Evolutionary conservation across 2,888 invertebrate species (phyloP).

Genomic region (Polylopha cassiicola): DNA sequence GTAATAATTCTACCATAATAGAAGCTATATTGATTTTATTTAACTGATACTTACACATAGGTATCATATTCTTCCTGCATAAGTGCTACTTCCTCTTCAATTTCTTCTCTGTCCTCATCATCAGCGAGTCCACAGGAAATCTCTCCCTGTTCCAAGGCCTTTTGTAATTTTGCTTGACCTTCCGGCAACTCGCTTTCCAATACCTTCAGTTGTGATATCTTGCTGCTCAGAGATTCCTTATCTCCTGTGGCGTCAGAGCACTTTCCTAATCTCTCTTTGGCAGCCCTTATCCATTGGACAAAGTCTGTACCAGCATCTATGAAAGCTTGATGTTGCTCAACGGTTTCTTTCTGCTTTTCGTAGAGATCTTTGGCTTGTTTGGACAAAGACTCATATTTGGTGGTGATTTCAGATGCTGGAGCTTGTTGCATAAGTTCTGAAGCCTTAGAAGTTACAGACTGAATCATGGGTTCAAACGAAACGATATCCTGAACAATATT

Average conservation of each 20-base stretch:
- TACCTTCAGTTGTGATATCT: constrained; percentile 90
- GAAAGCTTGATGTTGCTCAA: constrained; percentile 93
- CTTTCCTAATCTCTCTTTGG: constrained; percentile 93
- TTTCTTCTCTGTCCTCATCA: constrained; percentile 91
- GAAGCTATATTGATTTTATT: background rate
- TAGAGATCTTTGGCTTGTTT: constrained; percentile 94
- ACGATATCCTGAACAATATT: constrained; percentile 97
- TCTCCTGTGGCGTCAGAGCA: constrained; percentile 96
- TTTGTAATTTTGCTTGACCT: constrained; percentile 89
- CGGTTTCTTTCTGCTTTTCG: constrained; percentile 91
- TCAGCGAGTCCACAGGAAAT: constrained; percentile 91
- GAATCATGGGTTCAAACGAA: constrained; percentile 97
- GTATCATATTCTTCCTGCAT: constrained; percentile 94
- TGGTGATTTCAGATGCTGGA: constrained; percentile 93
- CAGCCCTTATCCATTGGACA: constrained; percentile 92
- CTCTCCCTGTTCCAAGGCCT: constrained; percentile 89
- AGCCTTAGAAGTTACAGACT: constrained; percentile 95
- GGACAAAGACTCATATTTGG: constrained; percentile 91
- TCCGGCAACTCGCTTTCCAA: constrained; percentile 89
- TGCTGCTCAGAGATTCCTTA: constrained; percentile 90
- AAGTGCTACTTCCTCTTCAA: constrained; percentile 93
- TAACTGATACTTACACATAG: constrained; percentile 79
- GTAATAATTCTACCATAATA: background rate
- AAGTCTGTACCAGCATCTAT: constrained; percentile 95
- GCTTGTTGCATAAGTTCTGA: constrained; percentile 93